phyloP scores from a whole-genome alignment of 2,888 invertebrate genomes.

The Conomelus anceps region DNA sequence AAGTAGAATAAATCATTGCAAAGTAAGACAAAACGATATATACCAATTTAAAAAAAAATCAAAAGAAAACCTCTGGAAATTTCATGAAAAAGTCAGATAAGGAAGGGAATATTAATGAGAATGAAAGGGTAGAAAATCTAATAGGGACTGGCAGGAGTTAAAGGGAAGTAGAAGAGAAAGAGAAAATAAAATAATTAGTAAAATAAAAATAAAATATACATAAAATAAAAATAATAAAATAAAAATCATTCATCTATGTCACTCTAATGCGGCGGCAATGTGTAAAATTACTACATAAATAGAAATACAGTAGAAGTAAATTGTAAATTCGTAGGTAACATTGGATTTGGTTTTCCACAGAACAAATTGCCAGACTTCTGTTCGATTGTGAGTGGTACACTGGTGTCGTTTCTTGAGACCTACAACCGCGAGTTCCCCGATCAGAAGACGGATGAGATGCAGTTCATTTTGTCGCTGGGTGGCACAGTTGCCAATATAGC shows the following conservation, averaged over 20 bases:
- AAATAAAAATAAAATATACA: too few relatives aligned
- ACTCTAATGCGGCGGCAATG: neutral
- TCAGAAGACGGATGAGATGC: slow-evolving; percentile 39
- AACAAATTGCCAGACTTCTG: slow-evolving; percentile 40
- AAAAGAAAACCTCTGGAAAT: too few relatives aligned
- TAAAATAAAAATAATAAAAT: neutral
- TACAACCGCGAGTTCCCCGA: slow-evolving; percentile 39
- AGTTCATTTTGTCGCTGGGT: slow-evolving; percentile 41
- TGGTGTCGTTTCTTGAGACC: slow-evolving; percentile 41
- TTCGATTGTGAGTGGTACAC: slow-evolving; percentile 40
- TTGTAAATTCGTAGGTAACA: neutral
- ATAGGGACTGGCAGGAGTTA: too few relatives aligned
- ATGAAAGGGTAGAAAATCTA: too few relatives aligned
- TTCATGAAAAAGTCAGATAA: too few relatives aligned
- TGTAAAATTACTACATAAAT: neutral
- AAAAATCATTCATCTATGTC: neutral
- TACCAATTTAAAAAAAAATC: too few relatives aligned
- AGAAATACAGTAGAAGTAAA: neutral
- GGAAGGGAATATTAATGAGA: too few relatives aligned
- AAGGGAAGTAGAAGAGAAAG: too few relatives aligned
- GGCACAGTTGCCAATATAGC: slow-evolving; percentile 43
- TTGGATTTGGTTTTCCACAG: slow-evolving; percentile 32
- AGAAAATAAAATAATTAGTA: too few relatives aligned
- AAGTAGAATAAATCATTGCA: too few relatives aligned
- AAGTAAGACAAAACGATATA: too few relatives aligned